phyloP scores from a whole-genome alignment of 2,888 invertebrate species.

The Liposcelis brunnea region DNA sequence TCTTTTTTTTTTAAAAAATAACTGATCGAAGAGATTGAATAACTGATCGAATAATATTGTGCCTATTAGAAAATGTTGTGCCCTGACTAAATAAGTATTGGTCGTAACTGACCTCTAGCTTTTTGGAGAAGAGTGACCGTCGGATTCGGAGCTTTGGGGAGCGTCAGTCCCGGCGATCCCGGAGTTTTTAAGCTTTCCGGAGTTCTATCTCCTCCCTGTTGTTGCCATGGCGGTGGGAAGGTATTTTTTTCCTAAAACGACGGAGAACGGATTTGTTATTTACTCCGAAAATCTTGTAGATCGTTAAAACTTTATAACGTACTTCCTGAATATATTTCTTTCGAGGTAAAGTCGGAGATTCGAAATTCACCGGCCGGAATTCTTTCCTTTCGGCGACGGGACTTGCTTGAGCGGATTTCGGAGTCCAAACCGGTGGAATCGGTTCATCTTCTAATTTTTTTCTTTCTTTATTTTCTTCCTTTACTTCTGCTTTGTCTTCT shows the following conservation, averaged over 20 bases:
- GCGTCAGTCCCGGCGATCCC: slow-evolving; percentile 24
- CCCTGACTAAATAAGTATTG: too few relatives aligned
- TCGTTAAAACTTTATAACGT: too few relatives aligned
- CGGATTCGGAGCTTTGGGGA: slow-evolving; percentile 71
- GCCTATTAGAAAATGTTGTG: too few relatives aligned
- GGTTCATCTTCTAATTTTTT: slow-evolving; percentile 29
- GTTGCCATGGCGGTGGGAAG: slow-evolving; percentile 19
- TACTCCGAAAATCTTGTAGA: too few relatives aligned
- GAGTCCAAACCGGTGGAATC: slow-evolving; percentile 61
- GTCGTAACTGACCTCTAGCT: slow-evolving; percentile 59
- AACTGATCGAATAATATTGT: too few relatives aligned
- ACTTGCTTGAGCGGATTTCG: slow-evolving; percentile 50
- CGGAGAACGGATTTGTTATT: slow-evolving; percentile 11
- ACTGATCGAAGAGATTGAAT: too few relatives aligned
- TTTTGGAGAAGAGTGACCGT: slow-evolving; percentile 76
- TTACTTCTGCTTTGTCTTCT: slow-evolving; percentile 22
- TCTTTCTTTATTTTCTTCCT: slow-evolving; percentile 12
- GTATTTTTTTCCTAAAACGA: slow-evolving; percentile 40
- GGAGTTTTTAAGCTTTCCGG: slow-evolving; percentile 13
- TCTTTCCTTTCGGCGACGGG: slow-evolving; percentile 56
- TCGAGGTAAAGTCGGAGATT: slow-evolving; percentile 44
- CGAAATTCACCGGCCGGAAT: slow-evolving; percentile 62
- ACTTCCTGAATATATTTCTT: slow-evolving; percentile 30
- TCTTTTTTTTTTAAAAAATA: too few relatives aligned
- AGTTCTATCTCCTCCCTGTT: too few relatives aligned